Conservation (phyloP, 1,140 invertebrate genomes). For the Globodera ellingtonae region DNA sequence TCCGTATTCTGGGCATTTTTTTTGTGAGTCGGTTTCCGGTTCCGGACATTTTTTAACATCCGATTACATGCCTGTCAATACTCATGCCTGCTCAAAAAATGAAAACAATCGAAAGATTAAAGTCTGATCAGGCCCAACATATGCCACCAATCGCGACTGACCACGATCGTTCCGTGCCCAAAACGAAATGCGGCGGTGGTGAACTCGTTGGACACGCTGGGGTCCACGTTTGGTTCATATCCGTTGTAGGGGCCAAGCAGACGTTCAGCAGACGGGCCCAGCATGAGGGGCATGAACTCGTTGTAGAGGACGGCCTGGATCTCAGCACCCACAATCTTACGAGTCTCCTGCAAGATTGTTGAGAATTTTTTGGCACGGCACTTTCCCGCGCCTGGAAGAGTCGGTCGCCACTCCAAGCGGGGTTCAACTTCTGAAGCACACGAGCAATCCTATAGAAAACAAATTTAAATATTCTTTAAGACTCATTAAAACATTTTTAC, state of each 20-base stretch:
- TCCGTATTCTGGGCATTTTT: no score
- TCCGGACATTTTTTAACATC: background rate
- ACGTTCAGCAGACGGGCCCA: slow-evolving; percentile 49
- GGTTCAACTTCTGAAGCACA: slow-evolving; percentile 45
- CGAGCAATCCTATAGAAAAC: background rate
- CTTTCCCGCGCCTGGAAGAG: slow-evolving; percentile 56
- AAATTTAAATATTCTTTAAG: no score
- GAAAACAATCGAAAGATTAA: no score
- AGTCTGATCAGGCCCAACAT: no score
- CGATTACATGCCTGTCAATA: no score
- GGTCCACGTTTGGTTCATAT: slow-evolving; percentile 71
- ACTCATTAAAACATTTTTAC: no score
- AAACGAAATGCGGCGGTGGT: slow-evolving; percentile 73
- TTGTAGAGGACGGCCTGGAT: slow-evolving; percentile 61
- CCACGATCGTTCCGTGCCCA: slow-evolving; percentile 71
- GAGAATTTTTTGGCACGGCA: slow-evolving; percentile 36
- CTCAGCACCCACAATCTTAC: slow-evolving; percentile 69
- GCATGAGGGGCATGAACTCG: slow-evolving; percentile 54
- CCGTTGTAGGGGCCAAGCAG: slow-evolving; percentile 68
- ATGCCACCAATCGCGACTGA: background rate
- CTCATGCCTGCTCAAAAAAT: no score
- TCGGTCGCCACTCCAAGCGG: slow-evolving; percentile 55
- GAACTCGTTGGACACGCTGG: slow-evolving; percentile 73
- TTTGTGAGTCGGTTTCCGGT: no score
- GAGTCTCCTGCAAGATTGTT: slow-evolving; percentile 62